Base-by-base conservation (phyloP, 2,113 vertebrate species). In the Hyla sarda region DNA sequence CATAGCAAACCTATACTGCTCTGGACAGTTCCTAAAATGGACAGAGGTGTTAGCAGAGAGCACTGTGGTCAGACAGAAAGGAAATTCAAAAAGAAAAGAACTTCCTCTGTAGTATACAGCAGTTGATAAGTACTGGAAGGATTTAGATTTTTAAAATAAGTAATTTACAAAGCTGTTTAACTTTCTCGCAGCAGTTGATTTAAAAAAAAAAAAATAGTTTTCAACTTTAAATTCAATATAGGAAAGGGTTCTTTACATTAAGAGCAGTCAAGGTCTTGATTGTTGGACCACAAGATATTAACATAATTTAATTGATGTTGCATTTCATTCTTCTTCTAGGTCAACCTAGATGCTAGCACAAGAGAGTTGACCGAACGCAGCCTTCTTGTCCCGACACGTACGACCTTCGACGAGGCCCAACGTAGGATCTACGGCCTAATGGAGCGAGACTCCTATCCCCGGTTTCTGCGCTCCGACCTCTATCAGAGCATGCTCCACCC, bases 391-490 rank as follows among this genome's bases (percentile, higher is more conserved):
- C 94, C 96, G 91, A 97, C 94, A 0, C 95, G 95, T 74, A 93
- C 96, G 92, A 96, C 96, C 93, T 99, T 99, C 0, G 97, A 99
- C 87, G 93, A 98, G 3, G 98, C 98, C 0, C 98, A 99, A 94
- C 94, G 97, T 90, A 95, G 98, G 91, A 99, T 99, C 94, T 98
- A 96, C 0, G 98, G 97, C 84, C 95, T 99, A 69, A 99, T 99
- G 98, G 98, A 99, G 92, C 98, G 99, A 90, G 98, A 99, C 95
- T 98, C 98, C 0, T 99, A 99, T 82, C 97, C 98, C 0, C 97
- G 98, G 54, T 99, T 99, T 92, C 95, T 99, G 69, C 97, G 97
- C 90, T 99, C 98, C 0, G 97, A 99, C 92, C 95, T 99, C 82
- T 99, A 99, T 25, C 84, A 86, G 65, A 86, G 84, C 47, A 30